phyloP scores from a whole-genome alignment of 2,888 invertebrate genomes.

The Nomada fabriciana region DNA sequence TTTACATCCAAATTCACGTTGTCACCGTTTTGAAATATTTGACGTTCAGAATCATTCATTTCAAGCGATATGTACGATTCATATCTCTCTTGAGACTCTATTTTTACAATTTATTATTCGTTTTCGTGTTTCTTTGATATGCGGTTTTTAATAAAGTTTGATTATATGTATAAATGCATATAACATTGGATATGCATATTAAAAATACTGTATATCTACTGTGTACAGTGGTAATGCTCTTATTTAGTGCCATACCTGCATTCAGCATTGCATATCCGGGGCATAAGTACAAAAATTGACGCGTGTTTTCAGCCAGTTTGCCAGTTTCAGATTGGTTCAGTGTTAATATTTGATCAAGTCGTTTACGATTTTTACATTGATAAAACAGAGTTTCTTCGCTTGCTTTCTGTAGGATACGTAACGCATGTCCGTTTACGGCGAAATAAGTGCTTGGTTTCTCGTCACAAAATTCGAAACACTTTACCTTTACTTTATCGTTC shows the following conservation, averaged over 20 bases:
- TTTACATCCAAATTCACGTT: neutral
- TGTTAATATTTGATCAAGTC: constrained; percentile 60
- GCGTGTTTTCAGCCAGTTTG: constrained; percentile 65
- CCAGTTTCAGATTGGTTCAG: constrained; percentile 50
- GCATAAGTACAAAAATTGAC: constrained; percentile 65
- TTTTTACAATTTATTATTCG: neutral
- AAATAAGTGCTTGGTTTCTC: neutral
- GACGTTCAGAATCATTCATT: constrained; percentile 2
- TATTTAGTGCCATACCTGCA: constrained; percentile 37
- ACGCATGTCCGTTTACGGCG: constrained; percentile 9
- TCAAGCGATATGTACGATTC: constrained; percentile 14
- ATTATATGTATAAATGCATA: constrained; percentile 33
- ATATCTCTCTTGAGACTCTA: constrained; percentile 9
- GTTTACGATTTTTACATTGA: constrained; percentile 68
- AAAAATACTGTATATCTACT: constrained; percentile 28
- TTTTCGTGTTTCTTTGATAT: neutral
- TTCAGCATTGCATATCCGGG: constrained; percentile 46
- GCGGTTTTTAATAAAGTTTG: constrained; percentile 22
- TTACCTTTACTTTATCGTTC: constrained; percentile 66
- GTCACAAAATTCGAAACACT: neutral
- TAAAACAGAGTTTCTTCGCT: constrained; percentile 63
- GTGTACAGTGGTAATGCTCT: constrained; percentile 16
- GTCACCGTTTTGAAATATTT: neutral
- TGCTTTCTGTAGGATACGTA: constrained; percentile 54
- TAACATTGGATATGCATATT: constrained; percentile 11